A percentile compares a stretch with the other conserved stretches of the same genome.
Conservation (phyloP, 23 tunicate species). For the Trididemnum miniatum region DNA sequence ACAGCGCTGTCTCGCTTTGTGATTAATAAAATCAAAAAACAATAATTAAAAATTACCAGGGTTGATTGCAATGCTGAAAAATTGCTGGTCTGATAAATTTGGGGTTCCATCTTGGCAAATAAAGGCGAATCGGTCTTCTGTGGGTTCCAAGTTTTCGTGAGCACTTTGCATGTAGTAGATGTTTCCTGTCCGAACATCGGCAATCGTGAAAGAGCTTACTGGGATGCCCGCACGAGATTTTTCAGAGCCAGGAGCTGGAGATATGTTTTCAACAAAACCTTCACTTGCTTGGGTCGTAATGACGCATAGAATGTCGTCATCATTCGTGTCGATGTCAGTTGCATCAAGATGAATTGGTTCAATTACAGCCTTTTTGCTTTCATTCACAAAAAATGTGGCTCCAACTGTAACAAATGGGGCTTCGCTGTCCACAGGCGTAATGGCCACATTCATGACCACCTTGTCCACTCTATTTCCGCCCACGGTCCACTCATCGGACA, state of each 20-base stretch:
- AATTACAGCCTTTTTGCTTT: conserved; percentile 77
- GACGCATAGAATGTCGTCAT: conserved; percentile 83
- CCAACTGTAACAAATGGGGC: conserved; percentile 81
- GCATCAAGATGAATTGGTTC: conserved; percentile 78
- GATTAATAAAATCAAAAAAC: background rate
- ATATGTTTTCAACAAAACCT: conserved; percentile 88
- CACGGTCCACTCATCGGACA: conserved; percentile 84
- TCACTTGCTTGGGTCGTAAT: conserved; percentile 86
- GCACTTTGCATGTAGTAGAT: conserved; percentile 91
- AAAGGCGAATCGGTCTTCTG: conserved; percentile 81
- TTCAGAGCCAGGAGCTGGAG: conserved; percentile 95
- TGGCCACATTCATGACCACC: conserved; percentile 63
- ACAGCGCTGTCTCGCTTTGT: too few relatives aligned
- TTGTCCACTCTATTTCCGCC: conserved; percentile 74
- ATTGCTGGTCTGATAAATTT: conserved; percentile 44
- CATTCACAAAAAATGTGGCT: conserved; percentile 56
- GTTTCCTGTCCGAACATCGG: conserved; percentile 70
- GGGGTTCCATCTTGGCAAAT: conserved; percentile 94
- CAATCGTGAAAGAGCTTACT: conserved; percentile 89
- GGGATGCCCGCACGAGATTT: conserved; percentile 87
- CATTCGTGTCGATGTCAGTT: conserved; percentile 80
- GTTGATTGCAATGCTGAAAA: conserved; percentile 57
- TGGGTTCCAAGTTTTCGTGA: conserved; percentile 77
- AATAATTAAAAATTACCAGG: conserved; percentile 57
- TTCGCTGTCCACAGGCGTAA: conserved; percentile 88